Base-by-base conservation (phyloP, 2,113 vertebrate genomes). In the Pyxicephalus adspersus region DNA sequence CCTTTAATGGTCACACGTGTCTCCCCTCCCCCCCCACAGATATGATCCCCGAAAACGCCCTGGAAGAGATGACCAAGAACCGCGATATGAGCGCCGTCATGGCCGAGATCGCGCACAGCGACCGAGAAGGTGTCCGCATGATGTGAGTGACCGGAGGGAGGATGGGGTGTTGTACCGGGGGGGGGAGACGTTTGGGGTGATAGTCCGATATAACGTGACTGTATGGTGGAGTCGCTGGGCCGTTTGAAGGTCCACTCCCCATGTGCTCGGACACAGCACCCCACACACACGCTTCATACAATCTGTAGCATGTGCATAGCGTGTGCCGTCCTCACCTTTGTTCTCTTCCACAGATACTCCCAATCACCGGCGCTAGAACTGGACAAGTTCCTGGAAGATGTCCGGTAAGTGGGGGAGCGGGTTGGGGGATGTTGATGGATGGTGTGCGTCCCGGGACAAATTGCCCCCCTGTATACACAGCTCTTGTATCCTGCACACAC, bases 51-150 rank as follows among this genome's bases (percentile, higher is more conserved):
- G 97, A 99, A 90, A 99, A 99, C 4, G 97, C 98, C 86, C 91
- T 99, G 85, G 98, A 99, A 87, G 98, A 99, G 88, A 98, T 98
- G 88, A 98, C 97, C 18, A 99, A 99, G 92, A 99, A 98, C 91
- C 95, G 98, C 68, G 98, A 99, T 80, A 97, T 95, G 68, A 98
- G 93, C 19, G 91, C 96, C 3, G 95, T 99, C 75, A 91, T 99
- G 60, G 95, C 96, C 45, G 98, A 99, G 84, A 94, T 94, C 57
- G 83, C 83, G 23, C 91, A 92, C 0, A 83, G 84, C 64, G 94
- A 83, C 88, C 97, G 94, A 89, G 95, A 94, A 5, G 91, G 92
- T 51, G 91, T 96, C 83, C 96, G 95, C 88, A 94, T 97, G 92
- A 95, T 98, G 98, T 99, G 88, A 95, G 96, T 91, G 25, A 15